Evolutionary conservation across 2,797 vertebrate species (phyloP), one percentile per base, ranked within the genome.

Genomic region (Chloroceryle inda): DNA sequence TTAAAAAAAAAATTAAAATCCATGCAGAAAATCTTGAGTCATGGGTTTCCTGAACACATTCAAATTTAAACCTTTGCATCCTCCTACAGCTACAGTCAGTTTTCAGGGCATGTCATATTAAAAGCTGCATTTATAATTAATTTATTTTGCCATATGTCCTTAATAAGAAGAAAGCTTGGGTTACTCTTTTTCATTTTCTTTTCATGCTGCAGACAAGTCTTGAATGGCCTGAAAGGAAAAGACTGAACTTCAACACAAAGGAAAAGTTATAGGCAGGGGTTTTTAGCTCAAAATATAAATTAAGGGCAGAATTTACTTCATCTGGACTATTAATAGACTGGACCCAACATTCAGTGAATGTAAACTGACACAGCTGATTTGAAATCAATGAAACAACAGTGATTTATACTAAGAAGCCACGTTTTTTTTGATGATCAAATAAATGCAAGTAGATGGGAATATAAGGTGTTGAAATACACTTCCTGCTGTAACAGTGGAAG

Each of bases 131-230:
- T 94, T 91, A 76, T 85, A 86, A 82, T 86, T 91, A 16, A 83
- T 87, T 84, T 95, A 90, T 91, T 96, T 80, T 97, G 14, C 71
- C 55, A 92, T 88, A 72, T 0, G 3, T 83, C 47, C 72, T 49
- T 79, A 87, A 83, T 67, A 88, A 83, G 47, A 56, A 76, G 20
- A 77, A 80, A 74, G 6, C 3, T 5, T 5, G 42, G 19, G 63
- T 64, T 71, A 29, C 3, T 50, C 55, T 13, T 86, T 95, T 95
- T 76, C 79, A 84, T 86, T 96, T 90, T 80, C 19, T 88, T 88
- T 92, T 59, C 23, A 62, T 49, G 5, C 85, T 76, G 59, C 29
- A 63, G 27, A 61, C 16, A 68, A 81, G 78, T 84, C 53, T 92
- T 49, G 80, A 89, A 83, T 44, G 29, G 11, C 88, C 26, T 92